Percentiles rank a stretch among this genome's conserved stretches.
These are phyloP conservation scores for Otus scops DNA, from an alignment of 2,797 vertebrate species.

Conservation along the genomic window DNA sequence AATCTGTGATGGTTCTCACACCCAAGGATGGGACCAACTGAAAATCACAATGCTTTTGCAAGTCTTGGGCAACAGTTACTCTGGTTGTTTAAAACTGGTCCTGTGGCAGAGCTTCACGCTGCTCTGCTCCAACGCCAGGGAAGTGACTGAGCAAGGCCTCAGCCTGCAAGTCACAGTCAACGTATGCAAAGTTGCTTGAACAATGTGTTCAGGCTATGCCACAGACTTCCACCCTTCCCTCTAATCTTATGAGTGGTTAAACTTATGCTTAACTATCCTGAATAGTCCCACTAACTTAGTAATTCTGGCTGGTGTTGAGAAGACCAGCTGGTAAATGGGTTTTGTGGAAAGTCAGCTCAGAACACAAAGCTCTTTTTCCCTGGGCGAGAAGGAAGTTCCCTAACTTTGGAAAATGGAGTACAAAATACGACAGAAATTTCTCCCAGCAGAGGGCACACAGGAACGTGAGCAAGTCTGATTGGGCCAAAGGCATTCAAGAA, in stretches of 20 bases:
- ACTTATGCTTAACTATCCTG: not conserved
- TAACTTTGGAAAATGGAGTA: not conserved
- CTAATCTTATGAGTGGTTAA: not conserved
- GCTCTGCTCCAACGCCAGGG: too few relatives aligned
- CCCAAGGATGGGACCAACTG: not conserved
- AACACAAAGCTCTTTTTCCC: not conserved
- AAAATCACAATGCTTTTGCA: not conserved
- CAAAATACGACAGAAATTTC: not conserved
- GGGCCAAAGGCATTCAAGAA: not conserved
- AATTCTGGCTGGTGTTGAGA: not conserved
- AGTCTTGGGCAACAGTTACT: not conserved
- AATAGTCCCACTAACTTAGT: not conserved
- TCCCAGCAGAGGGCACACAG: not conserved
- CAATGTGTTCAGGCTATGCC: not conserved
- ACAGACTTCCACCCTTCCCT: not conserved
- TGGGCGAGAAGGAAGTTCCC: not conserved
- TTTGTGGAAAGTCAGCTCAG: not conserved
- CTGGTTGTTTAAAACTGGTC: not conserved
- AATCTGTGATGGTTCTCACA: not conserved
- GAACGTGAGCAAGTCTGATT: fast-evolving
- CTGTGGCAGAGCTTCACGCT: not conserved
- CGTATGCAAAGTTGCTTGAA: not conserved
- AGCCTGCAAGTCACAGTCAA: not conserved
- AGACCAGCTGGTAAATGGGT: not conserved
- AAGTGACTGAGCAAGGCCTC: not conserved